A percentile compares a stretch with the other conserved stretches of the same genome.
Conservation (phyloP, 1,140 invertebrate genomes). For the Druon quercuslanigerum region DNA sequence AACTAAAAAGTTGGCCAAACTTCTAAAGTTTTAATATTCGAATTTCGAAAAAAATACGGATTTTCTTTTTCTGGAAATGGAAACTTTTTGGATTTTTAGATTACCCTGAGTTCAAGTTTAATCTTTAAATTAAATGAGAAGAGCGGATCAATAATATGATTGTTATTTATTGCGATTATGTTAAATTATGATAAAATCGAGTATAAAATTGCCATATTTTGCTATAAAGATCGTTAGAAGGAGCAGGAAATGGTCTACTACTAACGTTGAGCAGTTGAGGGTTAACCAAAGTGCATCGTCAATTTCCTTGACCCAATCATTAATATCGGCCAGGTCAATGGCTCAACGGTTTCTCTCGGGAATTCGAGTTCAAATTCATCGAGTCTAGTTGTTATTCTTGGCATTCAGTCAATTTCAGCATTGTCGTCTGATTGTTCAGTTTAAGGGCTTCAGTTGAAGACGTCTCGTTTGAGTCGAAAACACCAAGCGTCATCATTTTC, state of each 20-base stretch:
- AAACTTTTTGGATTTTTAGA: too few species aligned
- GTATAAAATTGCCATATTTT: too few species aligned
- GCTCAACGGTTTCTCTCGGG: slow-evolving; percentile 4
- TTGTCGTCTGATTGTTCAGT: slow-evolving; percentile 21
- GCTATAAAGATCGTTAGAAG: neutral
- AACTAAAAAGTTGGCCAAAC: too few species aligned
- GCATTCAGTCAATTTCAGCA: slow-evolving; percentile 16
- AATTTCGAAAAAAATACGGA: too few species aligned
- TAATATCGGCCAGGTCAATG: neutral
- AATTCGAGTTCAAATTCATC: neutral
- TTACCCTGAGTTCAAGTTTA: too few species aligned
- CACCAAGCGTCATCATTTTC: neutral
- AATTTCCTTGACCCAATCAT: slow-evolving; percentile 29
- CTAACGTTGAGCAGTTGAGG: slow-evolving; percentile 9
- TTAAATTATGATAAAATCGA: too few species aligned
- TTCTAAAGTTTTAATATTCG: too few species aligned
- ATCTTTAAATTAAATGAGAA: too few species aligned
- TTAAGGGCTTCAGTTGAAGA: slow-evolving; percentile 21
- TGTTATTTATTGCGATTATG: too few species aligned
- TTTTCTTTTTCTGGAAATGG: too few species aligned
- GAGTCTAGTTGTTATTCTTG: slow-evolving; percentile 11
- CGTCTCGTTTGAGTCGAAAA: neutral
- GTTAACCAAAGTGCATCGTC: slow-evolving; percentile 11
- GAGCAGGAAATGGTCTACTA: neutral
- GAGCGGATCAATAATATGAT: too few species aligned